Evolutionary conservation across 2,113 vertebrate genomes (phyloP).

Genomic region (human): DNA sequence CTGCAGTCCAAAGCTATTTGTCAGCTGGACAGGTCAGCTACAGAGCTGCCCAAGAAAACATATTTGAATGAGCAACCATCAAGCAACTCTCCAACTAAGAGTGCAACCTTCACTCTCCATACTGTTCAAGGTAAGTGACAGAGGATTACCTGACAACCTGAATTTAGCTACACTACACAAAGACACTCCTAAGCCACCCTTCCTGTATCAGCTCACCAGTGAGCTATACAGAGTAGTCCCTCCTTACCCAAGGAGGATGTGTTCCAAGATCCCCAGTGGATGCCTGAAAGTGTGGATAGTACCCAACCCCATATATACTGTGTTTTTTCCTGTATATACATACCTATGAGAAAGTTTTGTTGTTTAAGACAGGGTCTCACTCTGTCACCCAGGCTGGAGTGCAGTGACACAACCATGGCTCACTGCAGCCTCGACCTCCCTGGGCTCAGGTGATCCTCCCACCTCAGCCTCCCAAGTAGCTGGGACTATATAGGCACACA

Average conservation of each 20-base stretch:
- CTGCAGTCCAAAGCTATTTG: background rate
- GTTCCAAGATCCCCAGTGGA: background rate
- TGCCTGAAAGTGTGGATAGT: background rate
- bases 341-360: background rate
- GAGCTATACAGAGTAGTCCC: background rate
- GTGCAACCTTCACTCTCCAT: background rate
- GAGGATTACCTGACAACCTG: background rate
- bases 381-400: too few species aligned
- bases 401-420: too few species aligned
- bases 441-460: too few species aligned
- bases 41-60: constrained; percentile 8
- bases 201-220: background rate
- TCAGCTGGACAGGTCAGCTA: background rate
- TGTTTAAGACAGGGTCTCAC: too few species aligned
- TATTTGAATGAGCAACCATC: background rate
- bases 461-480: too few species aligned
- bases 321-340: background rate
- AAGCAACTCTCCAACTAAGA: background rate
- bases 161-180: background rate
- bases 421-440: too few species aligned
- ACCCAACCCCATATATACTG: background rate
- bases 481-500: too few species aligned
- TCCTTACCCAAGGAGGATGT: background rate
- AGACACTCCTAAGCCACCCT: background rate
- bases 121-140: background rate